Conservation (phyloP, 2,797 vertebrate species). For the Microctenopoma stevenorrisi region DNA sequence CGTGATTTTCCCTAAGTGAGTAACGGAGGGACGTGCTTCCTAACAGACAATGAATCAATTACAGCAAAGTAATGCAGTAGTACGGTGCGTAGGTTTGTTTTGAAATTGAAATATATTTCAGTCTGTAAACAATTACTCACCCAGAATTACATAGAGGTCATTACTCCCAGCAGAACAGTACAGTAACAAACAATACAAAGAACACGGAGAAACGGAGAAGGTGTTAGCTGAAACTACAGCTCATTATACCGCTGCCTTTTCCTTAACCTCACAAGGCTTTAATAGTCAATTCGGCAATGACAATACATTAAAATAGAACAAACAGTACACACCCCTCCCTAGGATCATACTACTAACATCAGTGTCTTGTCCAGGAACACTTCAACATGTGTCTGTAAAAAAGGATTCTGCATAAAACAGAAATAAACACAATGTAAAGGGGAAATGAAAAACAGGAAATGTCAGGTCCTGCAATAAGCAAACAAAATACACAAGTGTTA, state of each 20-base stretch:
- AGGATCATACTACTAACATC: too few species aligned
- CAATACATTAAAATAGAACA: too few species aligned
- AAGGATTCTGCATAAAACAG: too few species aligned
- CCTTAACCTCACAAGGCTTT: neutral
- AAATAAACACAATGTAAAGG: too few species aligned
- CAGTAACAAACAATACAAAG: neutral
- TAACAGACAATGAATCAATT: neutral
- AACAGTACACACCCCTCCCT: too few species aligned
- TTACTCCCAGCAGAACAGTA: neutral
- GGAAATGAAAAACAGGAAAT: too few species aligned
- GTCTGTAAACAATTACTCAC: neutral
- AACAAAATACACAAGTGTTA: too few species aligned
- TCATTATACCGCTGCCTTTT: neutral
- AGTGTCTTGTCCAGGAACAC: too few species aligned
- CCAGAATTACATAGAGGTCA: neutral
- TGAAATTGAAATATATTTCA: too few species aligned
- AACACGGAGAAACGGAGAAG: neutral
- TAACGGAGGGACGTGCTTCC: neutral
- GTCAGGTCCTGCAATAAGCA: too few species aligned
- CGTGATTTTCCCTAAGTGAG: slow-evolving; percentile 16
- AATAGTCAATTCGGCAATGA: neutral
- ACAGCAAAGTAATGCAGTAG: neutral
- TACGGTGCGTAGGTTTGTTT: too few species aligned
- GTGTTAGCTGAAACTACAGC: neutral
- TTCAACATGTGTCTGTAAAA: too few species aligned